Conservation (phyloP, 1,140 invertebrate genomes). For the Phymorhynchus buccinoides region DNA sequence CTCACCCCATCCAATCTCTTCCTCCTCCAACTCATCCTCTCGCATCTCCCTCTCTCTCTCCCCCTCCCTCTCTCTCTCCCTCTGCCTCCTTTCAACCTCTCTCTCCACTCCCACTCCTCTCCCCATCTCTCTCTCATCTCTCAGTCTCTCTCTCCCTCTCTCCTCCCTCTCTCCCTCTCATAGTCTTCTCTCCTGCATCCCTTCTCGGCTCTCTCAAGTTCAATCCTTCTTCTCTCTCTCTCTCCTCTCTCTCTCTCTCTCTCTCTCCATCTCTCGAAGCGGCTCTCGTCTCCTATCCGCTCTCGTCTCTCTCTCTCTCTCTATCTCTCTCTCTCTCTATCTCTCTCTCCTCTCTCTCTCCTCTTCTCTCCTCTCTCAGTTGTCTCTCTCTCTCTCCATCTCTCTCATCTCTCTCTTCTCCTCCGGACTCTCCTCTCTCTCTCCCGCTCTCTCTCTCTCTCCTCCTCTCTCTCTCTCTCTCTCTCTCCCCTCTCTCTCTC, state of each 20-base stretch:
- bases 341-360: neutral
- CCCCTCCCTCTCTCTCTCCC: too few species aligned
- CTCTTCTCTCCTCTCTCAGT: too few species aligned
- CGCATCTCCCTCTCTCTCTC: neutral
- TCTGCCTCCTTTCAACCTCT: neutral
- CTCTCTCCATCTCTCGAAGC: neutral
- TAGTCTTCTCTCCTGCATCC: too few species aligned
- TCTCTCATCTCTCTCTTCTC: neutral
- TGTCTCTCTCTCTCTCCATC: neutral
- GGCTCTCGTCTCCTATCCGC: too few species aligned
- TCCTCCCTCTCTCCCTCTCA: neutral
- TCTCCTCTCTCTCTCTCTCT: neutral
- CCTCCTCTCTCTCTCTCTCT: neutral
- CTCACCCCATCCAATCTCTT: neutral
- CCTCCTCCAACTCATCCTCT: neutral
- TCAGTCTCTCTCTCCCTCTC: neutral
- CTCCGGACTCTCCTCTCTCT: neutral
- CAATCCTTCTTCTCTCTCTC: too few species aligned
- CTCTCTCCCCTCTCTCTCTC: conserved; percentile 18
- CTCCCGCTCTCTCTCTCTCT: neutral
- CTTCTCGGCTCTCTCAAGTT: too few species aligned
- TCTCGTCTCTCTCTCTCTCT: neutral
- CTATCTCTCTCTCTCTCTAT: too few species aligned
- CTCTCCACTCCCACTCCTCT: neutral
- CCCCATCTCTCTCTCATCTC: too few species aligned